Evolutionary conservation across 1,140 invertebrate species (phyloP).

Genomic region (Drosophila kepulauana): DNA sequence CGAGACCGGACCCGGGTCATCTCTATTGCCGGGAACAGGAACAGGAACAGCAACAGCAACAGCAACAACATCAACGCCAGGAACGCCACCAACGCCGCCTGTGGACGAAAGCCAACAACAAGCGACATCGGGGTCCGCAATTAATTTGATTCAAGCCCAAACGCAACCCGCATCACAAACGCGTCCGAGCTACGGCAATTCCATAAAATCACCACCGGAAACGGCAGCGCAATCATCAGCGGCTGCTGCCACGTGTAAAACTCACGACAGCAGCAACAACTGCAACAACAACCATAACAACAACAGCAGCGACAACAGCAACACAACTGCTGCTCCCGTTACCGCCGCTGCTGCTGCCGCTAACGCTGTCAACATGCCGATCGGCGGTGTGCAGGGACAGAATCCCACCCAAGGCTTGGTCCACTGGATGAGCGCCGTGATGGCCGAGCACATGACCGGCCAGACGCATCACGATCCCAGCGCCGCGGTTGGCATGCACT

Average conservation of each 20-base stretch:
- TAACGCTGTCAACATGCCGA: slow-evolving; percentile 79
- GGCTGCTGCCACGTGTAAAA: slow-evolving; percentile 66
- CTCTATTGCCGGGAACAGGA: slow-evolving; percentile 32
- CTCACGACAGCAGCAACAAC: slow-evolving; percentile 46
- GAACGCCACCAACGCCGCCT: slow-evolving; percentile 47
- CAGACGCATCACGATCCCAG: slow-evolving; percentile 88
- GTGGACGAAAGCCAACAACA: slow-evolving; percentile 58
- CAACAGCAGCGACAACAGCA: slow-evolving; percentile 38
- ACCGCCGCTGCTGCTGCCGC: slow-evolving; percentile 61
- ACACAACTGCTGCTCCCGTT: slow-evolving; percentile 57
- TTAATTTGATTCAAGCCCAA: slow-evolving; percentile 78
- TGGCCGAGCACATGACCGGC: slow-evolving; percentile 92
- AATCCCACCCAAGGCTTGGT: slow-evolving; percentile 90
- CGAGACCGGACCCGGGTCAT: slow-evolving; percentile 28
- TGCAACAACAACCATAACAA: slow-evolving; percentile 35
- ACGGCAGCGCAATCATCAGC: slow-evolving; percentile 49
- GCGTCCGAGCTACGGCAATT: slow-evolving; percentile 70
- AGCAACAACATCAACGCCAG: slow-evolving; percentile 14
- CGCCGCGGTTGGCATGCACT: slow-evolving; percentile 88
- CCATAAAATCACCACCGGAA: slow-evolving; percentile 77
- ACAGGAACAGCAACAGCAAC: not conserved
- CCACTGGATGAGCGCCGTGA: slow-evolving; percentile 93
- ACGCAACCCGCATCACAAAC: slow-evolving; percentile 66
- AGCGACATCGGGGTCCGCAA: slow-evolving; percentile 65
- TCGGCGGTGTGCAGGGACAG: slow-evolving; percentile 86